Evolutionary conservation across 2,797 vertebrate species (phyloP).

Genomic region (Leucoraja ocellata): DNA sequence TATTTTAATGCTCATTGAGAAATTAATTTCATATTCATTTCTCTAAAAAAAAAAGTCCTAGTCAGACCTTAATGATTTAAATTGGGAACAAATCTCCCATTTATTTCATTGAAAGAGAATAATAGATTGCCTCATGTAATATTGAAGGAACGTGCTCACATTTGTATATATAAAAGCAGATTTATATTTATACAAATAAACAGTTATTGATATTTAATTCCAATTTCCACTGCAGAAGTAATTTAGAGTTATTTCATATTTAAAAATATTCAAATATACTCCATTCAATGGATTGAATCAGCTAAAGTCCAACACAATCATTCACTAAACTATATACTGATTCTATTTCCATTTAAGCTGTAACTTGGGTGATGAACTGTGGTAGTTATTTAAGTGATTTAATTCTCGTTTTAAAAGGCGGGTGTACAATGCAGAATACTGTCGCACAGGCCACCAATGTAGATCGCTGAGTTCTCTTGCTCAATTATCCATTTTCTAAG

Average conservation of each 20-base stretch:
- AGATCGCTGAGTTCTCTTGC: neutral
- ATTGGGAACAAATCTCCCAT: neutral
- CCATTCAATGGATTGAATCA: neutral
- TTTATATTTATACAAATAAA: neutral
- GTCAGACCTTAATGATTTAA: neutral
- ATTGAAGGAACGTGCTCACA: neutral
- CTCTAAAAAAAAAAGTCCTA: neutral
- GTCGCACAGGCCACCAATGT: neutral
- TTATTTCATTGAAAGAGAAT: neutral
- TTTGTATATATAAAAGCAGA: neutral
- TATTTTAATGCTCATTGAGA: neutral
- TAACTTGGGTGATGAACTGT: neutral
- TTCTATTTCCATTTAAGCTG: neutral
- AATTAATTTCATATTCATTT: neutral
- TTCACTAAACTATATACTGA: neutral
- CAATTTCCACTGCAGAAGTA: neutral
- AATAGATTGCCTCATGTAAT: neutral
- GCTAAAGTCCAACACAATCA: neutral
- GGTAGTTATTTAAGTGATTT: neutral
- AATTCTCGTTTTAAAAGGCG: neutral
- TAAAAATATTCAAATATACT: neutral
- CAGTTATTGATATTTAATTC: neutral
- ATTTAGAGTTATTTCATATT: neutral
- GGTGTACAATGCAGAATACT: neutral
- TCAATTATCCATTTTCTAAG: neutral